Base-by-base conservation (phyloP, 2,113 vertebrate genomes). In the Saimiri boliviensis region DNA sequence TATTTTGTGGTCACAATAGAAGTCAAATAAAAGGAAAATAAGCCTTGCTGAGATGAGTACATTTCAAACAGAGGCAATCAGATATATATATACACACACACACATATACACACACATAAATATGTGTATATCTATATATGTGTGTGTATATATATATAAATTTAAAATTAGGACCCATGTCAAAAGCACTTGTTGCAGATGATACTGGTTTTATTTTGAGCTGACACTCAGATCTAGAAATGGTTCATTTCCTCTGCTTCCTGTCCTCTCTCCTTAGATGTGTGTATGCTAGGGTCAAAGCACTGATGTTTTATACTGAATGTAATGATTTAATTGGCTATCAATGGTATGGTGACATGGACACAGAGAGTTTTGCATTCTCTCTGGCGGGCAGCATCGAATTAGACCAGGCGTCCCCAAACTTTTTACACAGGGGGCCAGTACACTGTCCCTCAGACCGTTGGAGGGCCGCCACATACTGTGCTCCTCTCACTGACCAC, bases 341-440 rank as follows among this genome's bases (percentile, higher is more conserved):
- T 42, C 17, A 23, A 4, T 1, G 12, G 27, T 40, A 37, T 10
- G 23, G 30, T 17, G 35, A 8, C 2, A 4, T 12, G 6, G 14
- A 16, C 17, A 5, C 8, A 14, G 37, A 0, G 32, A 0, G 32
- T n/a, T 58, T 30, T 37, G 9, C 5, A 0, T n/a, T 56, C 5
- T 27, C 45, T 52, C 42, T 12, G 32, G 47, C 1, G 14, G 23
- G 27, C 23, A 27, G 42, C 7, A 37, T 77, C n/a, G 47, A 45
- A 27, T 19, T 19, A 17, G 19, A 49, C 16, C n/a, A n/a, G n/a
- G n/a, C n/a, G n/a, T n/a, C n/a, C n/a, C n/a, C n/a, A n/a, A n/a
- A n/a, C n/a, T n/a, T n/a, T n/a, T n/a, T n/a, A n/a, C n/a, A n/a
- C n/a, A n/a, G n/a, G n/a, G n/a, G n/a, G n/a, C n/a, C n/a, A n/a